Base-by-base conservation (phyloP, 2,113 vertebrate species). In the Thinocorus orbignyianus region DNA sequence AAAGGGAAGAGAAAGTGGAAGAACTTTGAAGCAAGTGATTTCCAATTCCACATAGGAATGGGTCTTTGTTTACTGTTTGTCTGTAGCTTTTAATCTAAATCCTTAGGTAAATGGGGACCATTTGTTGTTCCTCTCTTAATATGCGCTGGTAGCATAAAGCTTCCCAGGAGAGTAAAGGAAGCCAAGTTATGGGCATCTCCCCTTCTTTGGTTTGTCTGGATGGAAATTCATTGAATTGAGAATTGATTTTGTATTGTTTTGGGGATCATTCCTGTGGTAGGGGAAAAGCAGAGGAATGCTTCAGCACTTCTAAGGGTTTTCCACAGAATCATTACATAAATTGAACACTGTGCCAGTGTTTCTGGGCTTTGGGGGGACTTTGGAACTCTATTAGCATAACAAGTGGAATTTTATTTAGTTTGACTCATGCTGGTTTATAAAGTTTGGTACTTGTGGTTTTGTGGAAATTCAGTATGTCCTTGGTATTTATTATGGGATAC, bases 231-330 rank as follows among this genome's bases (percentile, higher is more conserved):
- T 78, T 81, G 16, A 78, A 44, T n/a, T 49, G 42, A 76, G 49
- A 64, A 69, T 17, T 42, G 48, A 41, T 84, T 90, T 95, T 33
- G 9, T 69, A 52, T 46, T 49, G 42, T 41, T 86, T 71, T 89
- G 80, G 72, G 80, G 65, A 69, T 86, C 65, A 77, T 94, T 91
- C 86, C 72, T 96, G 88, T 92, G 95, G 95, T 18, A 54, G 44
- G 10, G 35, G 71, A 68, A 84, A 76, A 86, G 68, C 73, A 81
- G 61, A 93, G 44, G 41, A n/a, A 68, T 81, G 70, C 57, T 95
- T 31, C 61, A 86, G 65, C 51, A 55, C 31, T 95, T 84, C 48
- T 60, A n/a, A 86, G 72, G 79, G 42, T 74, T 88, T 96, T 95
- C 90, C 82, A 93, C 39, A 48, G 85, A 22, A 39, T 62, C 0